Base-by-base conservation (phyloP, 2,797 vertebrate genomes). In the Mus spretus region DNA sequence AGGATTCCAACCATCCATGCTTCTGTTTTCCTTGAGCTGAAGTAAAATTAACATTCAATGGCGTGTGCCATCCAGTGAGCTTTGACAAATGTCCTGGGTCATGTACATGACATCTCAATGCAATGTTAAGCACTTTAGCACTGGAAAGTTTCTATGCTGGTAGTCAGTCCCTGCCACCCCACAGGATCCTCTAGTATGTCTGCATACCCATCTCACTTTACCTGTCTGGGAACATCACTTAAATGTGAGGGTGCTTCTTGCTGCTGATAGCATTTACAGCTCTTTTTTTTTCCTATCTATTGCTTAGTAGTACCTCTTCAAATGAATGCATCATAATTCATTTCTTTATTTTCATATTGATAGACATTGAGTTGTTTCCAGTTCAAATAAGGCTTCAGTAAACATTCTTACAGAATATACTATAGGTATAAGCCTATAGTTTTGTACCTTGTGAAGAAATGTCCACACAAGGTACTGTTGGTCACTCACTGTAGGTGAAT, bases 371-470 rank as follows among this genome's bases (percentile, higher is more conserved):
- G 6, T 40, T 91, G 34, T 44, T 93, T 89, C 55, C 55, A 92
- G 59, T 83, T 61, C 88, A 65, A 95, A 80, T 40, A 96, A 72
- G 61, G 40, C 22, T 5, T 87, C 37, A 90, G 40, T 90, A 90
- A 84, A 81, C 96, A 94, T 77, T 78, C 67, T 44, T 61, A 91
- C 57, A 70, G 3, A 63, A 61, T 50, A 8, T 10, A 8, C 47
- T 50, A 55, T 47, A 80, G 78, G 65, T 93, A 40, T 88, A 77
- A 92, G 72, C 7, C 81, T 59, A 74, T n/a, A 65, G 28, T 78
- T 80, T 95, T 63, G 63, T 86, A 77, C 91, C 61, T 93, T 65
- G 88, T 94, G 40, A 89, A 55, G 86, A 93, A 79, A 90, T 80
- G 70, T 17, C 53, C 89, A 83, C 22, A 15, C 31, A 8, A 75